These are phyloP conservation scores for Spicauda simplicius DNA, from an alignment of 2,888 invertebrate genomes.

Conservation along the genomic window DNA sequence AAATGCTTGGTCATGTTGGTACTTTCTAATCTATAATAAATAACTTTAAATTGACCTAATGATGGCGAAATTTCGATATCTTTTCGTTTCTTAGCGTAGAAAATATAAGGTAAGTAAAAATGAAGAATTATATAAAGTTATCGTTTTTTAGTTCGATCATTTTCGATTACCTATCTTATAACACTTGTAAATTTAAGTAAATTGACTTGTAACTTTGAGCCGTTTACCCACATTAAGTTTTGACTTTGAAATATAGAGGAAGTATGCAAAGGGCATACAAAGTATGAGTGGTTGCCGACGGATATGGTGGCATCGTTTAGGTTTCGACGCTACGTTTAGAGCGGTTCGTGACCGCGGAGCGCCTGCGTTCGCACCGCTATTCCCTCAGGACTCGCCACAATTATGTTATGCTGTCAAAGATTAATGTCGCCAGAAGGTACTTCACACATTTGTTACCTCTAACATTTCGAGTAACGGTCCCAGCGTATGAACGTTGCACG, in stretches of 20 bases:
- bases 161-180: too few relatives aligned
- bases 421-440: slow-evolving; percentile 37
- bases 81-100: too few relatives aligned
- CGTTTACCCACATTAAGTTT: neutral
- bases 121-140: too few relatives aligned
- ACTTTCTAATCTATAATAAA: too few relatives aligned
- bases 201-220: neutral
- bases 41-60: too few relatives aligned
- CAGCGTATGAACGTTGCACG: neutral
- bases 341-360: slow-evolving; percentile 73
- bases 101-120: too few relatives aligned
- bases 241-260: slow-evolving; percentile 17
- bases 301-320: slow-evolving; percentile 80
- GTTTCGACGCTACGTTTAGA: slow-evolving; percentile 77
- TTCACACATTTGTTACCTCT: slow-evolving; percentile 28
- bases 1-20: too few relatives aligned
- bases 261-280: slow-evolving; percentile 46
- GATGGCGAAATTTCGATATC: too few relatives aligned
- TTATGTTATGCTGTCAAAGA: slow-evolving; percentile 70
- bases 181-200: too few relatives aligned
- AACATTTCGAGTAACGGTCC: slow-evolving; percentile 24
- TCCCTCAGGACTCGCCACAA: slow-evolving; percentile 68
- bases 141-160: too few relatives aligned
- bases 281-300: slow-evolving; percentile 67
- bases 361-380: slow-evolving; percentile 62